Evolutionary conservation across 2,888 invertebrate genomes (phyloP).

Genomic region (Drepanosiphum platanoidis): DNA sequence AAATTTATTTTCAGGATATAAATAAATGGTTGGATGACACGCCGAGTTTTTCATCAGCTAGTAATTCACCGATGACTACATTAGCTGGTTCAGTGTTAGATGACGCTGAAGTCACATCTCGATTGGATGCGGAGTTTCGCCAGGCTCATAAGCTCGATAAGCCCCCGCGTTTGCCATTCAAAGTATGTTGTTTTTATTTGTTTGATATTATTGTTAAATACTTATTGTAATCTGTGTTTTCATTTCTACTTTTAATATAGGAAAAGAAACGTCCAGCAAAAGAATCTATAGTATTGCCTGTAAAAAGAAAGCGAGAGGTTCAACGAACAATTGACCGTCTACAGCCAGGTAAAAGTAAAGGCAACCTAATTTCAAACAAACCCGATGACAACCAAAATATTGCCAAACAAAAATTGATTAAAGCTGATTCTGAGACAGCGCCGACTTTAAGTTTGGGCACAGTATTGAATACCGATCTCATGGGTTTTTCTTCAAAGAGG

Average conservation of each 20-base stretch:
- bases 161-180: slow-evolving; percentile 64
- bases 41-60: slow-evolving; percentile 81
- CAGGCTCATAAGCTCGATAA: slow-evolving; percentile 64
- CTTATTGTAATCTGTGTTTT: not conserved
- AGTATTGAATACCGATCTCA: slow-evolving; percentile 79
- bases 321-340: slow-evolving; percentile 85
- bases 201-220: not conserved
- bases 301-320: slow-evolving; percentile 74
- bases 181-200: slow-evolving; percentile 61
- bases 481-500: slow-evolving; percentile 71
- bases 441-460: slow-evolving; percentile 87
- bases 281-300: slow-evolving; percentile 63
- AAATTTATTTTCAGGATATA: slow-evolving; percentile 73
- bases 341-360: slow-evolving; percentile 88
- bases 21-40: slow-evolving; percentile 90
- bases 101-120: slow-evolving; percentile 69
- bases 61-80: slow-evolving; percentile 75
- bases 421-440: slow-evolving; percentile 70
- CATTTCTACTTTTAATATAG: not conserved
- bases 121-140: slow-evolving; percentile 68
- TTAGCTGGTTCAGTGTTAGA: slow-evolving; percentile 71
- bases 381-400: slow-evolving; percentile 63
- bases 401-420: slow-evolving; percentile 59
- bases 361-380: slow-evolving; percentile 79
- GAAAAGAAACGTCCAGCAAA: slow-evolving; percentile 66